Conservation (phyloP, 2,113 vertebrate species). For the Hystrix brachyura region DNA sequence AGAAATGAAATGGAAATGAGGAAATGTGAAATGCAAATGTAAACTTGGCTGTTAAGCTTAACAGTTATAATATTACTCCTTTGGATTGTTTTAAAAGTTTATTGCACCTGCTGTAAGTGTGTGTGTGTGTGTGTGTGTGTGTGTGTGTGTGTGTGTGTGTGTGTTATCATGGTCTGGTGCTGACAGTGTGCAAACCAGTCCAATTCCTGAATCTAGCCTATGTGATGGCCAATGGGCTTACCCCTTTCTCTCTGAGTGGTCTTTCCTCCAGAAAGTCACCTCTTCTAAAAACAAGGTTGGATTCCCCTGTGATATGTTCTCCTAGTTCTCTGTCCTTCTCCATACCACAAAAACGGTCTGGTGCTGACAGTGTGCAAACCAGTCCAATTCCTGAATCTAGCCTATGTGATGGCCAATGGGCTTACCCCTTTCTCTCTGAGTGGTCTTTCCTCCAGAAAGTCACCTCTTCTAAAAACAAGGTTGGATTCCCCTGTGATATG, state of each 20-base stretch:
- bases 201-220: not conserved
- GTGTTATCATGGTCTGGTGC: too few species aligned
- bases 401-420: not conserved
- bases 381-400: not conserved
- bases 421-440: not conserved
- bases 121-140: not conserved
- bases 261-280: not conserved
- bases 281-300: not conserved
- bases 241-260: not conserved
- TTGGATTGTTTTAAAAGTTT: not conserved
- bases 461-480: not conserved
- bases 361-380: not conserved
- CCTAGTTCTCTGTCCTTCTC: not conserved
- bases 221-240: not conserved
- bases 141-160: not conserved
- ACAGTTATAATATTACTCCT: not conserved
- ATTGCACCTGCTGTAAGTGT: not conserved
- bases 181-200: not conserved
- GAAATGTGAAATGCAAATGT: not conserved
- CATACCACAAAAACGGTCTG: not conserved
- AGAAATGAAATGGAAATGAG: constrained; percentile 18
- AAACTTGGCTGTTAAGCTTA: not conserved
- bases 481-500: not conserved
- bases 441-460: not conserved
- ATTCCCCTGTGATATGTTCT: not conserved